Evolutionary conservation across 2,113 vertebrate species (phyloP), one percentile per base, ranked within the genome.

Genomic region (Propithecus coquereli): DNA sequence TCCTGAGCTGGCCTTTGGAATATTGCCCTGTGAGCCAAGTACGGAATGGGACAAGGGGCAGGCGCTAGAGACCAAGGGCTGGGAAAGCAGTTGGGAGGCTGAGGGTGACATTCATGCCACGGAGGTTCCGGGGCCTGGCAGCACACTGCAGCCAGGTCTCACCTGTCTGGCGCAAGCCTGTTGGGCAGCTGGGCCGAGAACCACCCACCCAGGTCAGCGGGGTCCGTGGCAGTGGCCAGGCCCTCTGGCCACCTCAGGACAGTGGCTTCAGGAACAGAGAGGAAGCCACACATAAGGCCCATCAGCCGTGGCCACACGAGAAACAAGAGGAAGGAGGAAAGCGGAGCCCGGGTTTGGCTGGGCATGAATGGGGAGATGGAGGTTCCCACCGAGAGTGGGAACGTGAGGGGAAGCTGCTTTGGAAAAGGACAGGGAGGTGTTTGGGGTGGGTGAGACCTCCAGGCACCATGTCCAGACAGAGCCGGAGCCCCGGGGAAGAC

Each of bases 151-250:
- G 6, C 12, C n/a, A 32, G 8, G 10, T 43, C 63, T 52, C 66
- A 1, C 12, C 4, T 50, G n/a, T n/a, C 43, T 45, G 37, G 16
- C 23, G 17, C 22, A 23, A 57, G 65, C 37, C 43, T 11, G 0
- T 22, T 20, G 71, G 30, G 16, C 6, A 32, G 65, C 59, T 14
- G 40, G 23, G 23, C 79, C 2, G 1, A 77, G 52, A n/a, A 23
- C 32, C 7, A 11, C 20, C 34, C 16, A 0, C 17, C 50, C 27
- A 9, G 14, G 37, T 76, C 27, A n/a, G 6, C 0, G 0, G 20
- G 34, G 86, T 45, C 43, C 14, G 16, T 82, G 84, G 76, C 59
- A 8, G 7, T 0, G 30, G 14, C 18, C n/a, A 47, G 25, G 34
- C 43, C 27, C 23, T 23, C 50, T 8, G 52, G 37, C 50, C 88